These are phyloP conservation scores for Spongilla lacustris DNA, from an alignment of 37 sponge, comb jelly and placozoan genomes.

Conservation along the genomic window DNA sequence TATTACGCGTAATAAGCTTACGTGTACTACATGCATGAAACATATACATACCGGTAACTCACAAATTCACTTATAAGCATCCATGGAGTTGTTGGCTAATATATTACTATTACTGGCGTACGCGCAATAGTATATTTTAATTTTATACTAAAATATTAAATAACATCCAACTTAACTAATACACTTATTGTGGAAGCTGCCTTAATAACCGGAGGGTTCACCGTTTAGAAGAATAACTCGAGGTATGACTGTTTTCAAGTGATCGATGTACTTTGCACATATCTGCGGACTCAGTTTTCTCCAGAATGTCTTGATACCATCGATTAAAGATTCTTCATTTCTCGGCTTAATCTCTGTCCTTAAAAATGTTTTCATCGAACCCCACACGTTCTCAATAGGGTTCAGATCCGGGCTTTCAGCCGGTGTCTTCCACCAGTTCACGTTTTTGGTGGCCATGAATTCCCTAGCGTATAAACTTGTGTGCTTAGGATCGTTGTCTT, in stretches of 20 bases:
- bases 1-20: too few species aligned
- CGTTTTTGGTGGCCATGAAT: too few species aligned
- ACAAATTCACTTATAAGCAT: too few species aligned
- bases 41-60: too few species aligned
- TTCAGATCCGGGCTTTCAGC: conserved; percentile 22
- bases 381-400: conserved; percentile 12
- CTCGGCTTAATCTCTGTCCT: conserved; percentile 1
- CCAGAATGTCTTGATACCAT: conserved; percentile 24
- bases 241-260: conserved; percentile 8
- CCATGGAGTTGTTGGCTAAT: too few species aligned
- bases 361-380: conserved; percentile 15
- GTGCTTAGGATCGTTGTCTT: conserved; percentile 32
- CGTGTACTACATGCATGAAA: too few species aligned
- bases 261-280: conserved; percentile 14
- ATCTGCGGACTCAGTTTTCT: conserved; percentile 15
- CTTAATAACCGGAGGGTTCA: conserved; percentile 10
- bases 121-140: too few species aligned
- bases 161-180: too few species aligned
- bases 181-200: too few species aligned
- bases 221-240: background rate
- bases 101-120: too few species aligned
- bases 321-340: background rate
- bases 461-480: conserved; percentile 3
- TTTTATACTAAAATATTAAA: too few species aligned
- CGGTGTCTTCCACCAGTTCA: conserved; percentile 5